Evolutionary conservation across 2,113 vertebrate species (phyloP).

Genomic region (Grus americana): DNA sequence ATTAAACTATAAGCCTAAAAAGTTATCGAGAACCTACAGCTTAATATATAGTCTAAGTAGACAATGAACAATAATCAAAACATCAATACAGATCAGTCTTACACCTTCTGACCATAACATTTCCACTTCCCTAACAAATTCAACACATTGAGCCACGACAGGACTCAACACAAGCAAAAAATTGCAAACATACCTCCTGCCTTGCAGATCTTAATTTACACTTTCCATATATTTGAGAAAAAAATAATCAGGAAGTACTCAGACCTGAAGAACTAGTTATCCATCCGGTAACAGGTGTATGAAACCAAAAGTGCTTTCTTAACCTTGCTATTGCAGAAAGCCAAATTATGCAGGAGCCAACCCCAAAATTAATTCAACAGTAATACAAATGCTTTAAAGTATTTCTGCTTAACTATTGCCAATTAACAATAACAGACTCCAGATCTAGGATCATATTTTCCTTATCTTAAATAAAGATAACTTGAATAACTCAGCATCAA

Average conservation of each 20-base stretch:
- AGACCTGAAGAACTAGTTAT: not conserved
- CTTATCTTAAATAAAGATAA: not conserved
- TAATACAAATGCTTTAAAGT: not conserved
- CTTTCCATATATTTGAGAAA: not conserved
- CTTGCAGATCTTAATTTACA: not conserved
- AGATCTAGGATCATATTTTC: not conserved
- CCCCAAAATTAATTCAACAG: not conserved
- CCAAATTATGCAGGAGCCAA: not conserved
- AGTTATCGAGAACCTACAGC: not conserved
- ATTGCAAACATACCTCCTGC: not conserved
- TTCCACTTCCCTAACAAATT: not conserved
- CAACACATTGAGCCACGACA: not conserved
- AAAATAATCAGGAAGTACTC: not conserved
- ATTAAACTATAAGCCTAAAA: not conserved
- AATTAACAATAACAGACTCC: not conserved
- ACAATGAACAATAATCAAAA: not conserved
- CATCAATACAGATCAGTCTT: not conserved
- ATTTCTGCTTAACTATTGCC: not conserved
- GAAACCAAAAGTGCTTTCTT: not conserved
- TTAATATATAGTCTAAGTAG: not conserved
- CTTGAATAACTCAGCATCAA: not conserved
- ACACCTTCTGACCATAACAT: not conserved
- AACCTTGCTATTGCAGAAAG: not conserved
- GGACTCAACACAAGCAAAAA: not conserved
- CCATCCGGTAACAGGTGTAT: not conserved